Evolutionary conservation across 1,140 invertebrate species (phyloP).

Genomic region (Trichonephila clavata): DNA sequence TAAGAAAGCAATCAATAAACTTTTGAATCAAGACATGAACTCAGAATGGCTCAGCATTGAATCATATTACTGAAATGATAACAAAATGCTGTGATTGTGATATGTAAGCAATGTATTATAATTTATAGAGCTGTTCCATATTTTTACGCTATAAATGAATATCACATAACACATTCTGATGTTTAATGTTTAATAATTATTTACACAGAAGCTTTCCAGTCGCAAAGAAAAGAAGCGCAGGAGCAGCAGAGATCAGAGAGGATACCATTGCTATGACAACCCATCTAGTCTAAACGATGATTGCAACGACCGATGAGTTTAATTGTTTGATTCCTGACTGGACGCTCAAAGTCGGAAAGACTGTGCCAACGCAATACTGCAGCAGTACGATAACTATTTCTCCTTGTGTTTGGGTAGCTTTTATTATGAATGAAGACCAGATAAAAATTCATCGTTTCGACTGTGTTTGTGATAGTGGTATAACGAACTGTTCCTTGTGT

Average conservation of each 20-base stretch:
- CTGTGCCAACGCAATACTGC: slow-evolving; percentile 7
- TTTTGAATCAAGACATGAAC: too few relatives aligned
- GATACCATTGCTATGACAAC: slow-evolving; percentile 68
- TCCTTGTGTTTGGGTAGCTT: not conserved
- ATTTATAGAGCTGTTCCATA: too few relatives aligned
- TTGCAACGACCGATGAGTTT: slow-evolving; percentile 30
- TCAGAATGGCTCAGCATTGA: too few relatives aligned
- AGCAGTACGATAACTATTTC: not conserved
- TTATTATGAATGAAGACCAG: not conserved
- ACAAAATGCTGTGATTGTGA: too few relatives aligned
- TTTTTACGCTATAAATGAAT: too few relatives aligned
- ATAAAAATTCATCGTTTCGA: too few relatives aligned
- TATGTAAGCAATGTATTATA: too few relatives aligned
- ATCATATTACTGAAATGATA: too few relatives aligned
- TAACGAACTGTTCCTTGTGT: too few relatives aligned
- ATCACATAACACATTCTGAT: not conserved
- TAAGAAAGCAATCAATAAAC: too few relatives aligned
- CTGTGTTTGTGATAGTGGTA: too few relatives aligned
- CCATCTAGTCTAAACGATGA: slow-evolving; percentile 64
- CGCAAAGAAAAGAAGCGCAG: slow-evolving; percentile 37
- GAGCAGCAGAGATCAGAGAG: slow-evolving; percentile 28
- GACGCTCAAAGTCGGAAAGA: not conserved
- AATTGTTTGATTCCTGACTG: not conserved
- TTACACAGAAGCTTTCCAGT: not conserved
- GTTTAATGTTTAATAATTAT: not conserved